phyloP scores from a whole-genome alignment of 2,113 vertebrate genomes.

The Amazona guildingii region DNA sequence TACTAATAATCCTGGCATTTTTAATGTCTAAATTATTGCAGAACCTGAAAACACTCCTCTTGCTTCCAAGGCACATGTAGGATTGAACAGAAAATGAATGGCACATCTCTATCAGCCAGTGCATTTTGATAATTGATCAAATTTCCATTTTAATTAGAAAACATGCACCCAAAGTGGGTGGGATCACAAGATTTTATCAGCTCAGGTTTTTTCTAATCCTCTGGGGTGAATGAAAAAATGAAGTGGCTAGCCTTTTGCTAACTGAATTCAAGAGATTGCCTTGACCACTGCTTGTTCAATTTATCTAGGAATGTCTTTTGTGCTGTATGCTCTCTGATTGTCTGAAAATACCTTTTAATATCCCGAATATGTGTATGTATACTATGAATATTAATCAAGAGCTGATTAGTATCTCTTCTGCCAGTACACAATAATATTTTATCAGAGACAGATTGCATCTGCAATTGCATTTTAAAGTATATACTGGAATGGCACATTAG shows the following conservation, averaged over 20 bases:
- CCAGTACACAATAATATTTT: slow-evolving; percentile 29
- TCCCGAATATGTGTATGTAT: slow-evolving; percentile 40
- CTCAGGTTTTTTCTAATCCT: slow-evolving; percentile 46
- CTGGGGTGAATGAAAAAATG: slow-evolving; percentile 18
- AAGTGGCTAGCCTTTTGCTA: not conserved
- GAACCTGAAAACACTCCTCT: slow-evolving; percentile 1
- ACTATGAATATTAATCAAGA: slow-evolving; percentile 60
- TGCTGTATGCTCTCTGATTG: slow-evolving; percentile 5
- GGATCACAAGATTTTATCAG: slow-evolving; percentile 40
- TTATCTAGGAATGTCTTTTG: not conserved
- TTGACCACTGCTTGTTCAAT: slow-evolving; percentile 34
- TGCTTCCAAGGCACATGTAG: not conserved
- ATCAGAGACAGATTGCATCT: slow-evolving; percentile 24
- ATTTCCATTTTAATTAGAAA: slow-evolving; percentile 72
- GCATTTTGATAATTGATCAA: slow-evolving; percentile 58
- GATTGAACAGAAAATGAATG: slow-evolving; percentile 25
- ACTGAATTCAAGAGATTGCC: slow-evolving; percentile 25
- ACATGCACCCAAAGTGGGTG: slow-evolving; percentile 18
- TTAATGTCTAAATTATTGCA: slow-evolving; percentile 15
- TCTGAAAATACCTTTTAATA: slow-evolving; percentile 55
- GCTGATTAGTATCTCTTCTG: slow-evolving; percentile 51
- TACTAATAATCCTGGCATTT: not conserved
- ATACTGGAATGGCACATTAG: not conserved
- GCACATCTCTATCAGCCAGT: slow-evolving; percentile 28
- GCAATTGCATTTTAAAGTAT: slow-evolving; percentile 6